A percentile compares a stretch with the other conserved stretches of the same genome.
Conservation (phyloP, 2,113 vertebrate genomes). For the Oncorhynchus masou region DNA sequence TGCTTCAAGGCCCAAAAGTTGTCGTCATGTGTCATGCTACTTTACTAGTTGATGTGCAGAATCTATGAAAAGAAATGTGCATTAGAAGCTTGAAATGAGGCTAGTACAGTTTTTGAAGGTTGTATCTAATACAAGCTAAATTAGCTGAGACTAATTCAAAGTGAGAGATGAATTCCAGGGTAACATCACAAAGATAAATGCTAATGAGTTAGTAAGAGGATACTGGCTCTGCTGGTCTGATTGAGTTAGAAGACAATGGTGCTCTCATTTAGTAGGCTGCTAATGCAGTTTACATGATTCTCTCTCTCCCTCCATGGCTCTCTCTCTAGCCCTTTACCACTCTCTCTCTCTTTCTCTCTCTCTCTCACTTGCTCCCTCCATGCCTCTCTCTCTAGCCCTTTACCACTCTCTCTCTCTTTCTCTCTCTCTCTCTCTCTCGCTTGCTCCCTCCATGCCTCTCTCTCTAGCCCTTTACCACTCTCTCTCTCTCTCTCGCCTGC, state of each 20-base stretch:
- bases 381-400: not conserved
- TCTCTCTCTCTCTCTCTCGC: not conserved
- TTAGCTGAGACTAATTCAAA: not conserved
- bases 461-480: not conserved
- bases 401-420: not conserved
- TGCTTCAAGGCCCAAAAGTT: too few species aligned
- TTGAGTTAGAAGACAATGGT: not conserved
- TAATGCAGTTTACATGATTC: not conserved
- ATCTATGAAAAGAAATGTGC: too few species aligned
- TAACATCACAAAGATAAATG: not conserved
- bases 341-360: too few species aligned
- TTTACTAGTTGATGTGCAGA: too few species aligned
- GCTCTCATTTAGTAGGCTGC: not conserved
- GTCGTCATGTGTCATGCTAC: too few species aligned
- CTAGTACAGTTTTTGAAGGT: not conserved
- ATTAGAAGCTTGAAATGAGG: not conserved
- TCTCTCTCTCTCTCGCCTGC: too few species aligned
- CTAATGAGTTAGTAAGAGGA: too few species aligned
- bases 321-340: not conserved
- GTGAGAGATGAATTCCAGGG: constrained; percentile 1
- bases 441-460: not conserved
- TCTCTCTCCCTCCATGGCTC: not conserved
- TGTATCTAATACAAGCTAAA: not conserved
- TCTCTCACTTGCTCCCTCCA: not conserved
- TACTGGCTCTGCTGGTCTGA: not conserved